Percentiles rank a stretch among this genome's conserved stretches.
Conservation (phyloP, 2,797 vertebrate genomes). For the Ibycter americanus region DNA sequence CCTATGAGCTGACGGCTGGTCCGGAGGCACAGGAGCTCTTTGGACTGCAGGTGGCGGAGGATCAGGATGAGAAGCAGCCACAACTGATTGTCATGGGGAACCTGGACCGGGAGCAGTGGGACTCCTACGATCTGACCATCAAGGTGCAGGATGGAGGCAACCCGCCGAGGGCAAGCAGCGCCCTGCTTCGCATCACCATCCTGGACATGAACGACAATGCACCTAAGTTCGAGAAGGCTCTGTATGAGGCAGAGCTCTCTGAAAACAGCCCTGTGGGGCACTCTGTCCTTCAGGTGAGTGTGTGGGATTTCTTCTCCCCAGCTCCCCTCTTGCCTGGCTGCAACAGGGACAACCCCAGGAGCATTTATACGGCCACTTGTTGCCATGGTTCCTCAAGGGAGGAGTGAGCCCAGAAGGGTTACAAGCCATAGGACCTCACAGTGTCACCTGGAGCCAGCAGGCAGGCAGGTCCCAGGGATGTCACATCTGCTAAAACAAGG, state of each 20-base stretch:
- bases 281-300: conserved; percentile 92
- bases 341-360: neutral
- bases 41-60: conserved; percentile 90
- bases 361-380: accelerated
- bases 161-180: conserved; percentile 88
- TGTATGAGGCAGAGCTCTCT: conserved; percentile 89
- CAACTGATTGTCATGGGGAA: conserved; percentile 95
- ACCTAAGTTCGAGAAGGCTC: conserved; percentile 89
- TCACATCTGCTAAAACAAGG: neutral
- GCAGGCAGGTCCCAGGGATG: neutral
- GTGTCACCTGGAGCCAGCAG: accelerated
- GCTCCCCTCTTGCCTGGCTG: neutral
- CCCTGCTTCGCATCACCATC: conserved; percentile 91
- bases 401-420: neutral
- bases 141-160: conserved; percentile 92
- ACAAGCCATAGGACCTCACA: neutral
- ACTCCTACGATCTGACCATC: conserved; percentile 96
- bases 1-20: conserved; percentile 87
- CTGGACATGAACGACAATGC: conserved; percentile 95
- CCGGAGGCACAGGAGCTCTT: conserved; percentile 89
- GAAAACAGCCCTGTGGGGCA: conserved; percentile 95
- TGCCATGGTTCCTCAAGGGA: neutral
- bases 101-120: conserved; percentile 92
- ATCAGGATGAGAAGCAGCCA: conserved; percentile 90
- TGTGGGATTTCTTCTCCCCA: accelerated